phyloP scores from a whole-genome alignment of 2,797 vertebrate species.

The Fistularia tabacaria region DNA sequence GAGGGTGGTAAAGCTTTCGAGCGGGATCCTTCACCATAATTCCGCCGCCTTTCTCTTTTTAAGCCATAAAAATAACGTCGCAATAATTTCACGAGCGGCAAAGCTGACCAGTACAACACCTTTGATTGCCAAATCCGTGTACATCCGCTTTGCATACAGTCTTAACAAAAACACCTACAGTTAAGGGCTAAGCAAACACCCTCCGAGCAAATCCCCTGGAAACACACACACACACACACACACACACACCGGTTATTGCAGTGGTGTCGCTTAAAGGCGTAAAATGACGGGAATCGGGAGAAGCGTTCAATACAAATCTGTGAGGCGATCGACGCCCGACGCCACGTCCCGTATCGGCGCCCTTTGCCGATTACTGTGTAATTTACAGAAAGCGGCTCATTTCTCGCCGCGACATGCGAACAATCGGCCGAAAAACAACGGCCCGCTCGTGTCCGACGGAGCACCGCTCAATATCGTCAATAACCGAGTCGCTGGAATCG shows the following conservation, averaged over 20 bases:
- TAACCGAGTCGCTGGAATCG: constrained; percentile 49
- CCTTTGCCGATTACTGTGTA: constrained; percentile 37
- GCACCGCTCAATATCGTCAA: constrained; percentile 58
- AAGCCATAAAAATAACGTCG: too few species aligned
- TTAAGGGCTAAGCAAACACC: not conserved
- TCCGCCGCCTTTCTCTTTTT: too few species aligned
- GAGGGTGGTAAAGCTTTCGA: not conserved
- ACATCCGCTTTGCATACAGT: constrained; percentile 3
- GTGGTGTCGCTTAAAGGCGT: not conserved
- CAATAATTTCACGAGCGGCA: too few species aligned
- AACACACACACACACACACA: too few species aligned
- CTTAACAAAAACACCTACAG: not conserved
- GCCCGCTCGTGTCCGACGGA: constrained; percentile 44
- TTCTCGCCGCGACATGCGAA: constrained; percentile 31
- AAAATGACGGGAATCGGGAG: not conserved
- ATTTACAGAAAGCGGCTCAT: constrained; percentile 39
- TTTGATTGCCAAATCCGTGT: constrained; percentile 1
- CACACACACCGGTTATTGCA: too few species aligned
- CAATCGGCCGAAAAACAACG: constrained; percentile 38
- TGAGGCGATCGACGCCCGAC: constrained; percentile 16
- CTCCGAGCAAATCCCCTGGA: too few species aligned
- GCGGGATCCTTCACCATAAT: not conserved
- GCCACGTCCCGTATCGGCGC: constrained; percentile 21
- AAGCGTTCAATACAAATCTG: constrained; percentile 17
- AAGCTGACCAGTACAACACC: not conserved